phyloP scores from a whole-genome alignment of 2,888 invertebrate species.

The Heliconius hortense region DNA sequence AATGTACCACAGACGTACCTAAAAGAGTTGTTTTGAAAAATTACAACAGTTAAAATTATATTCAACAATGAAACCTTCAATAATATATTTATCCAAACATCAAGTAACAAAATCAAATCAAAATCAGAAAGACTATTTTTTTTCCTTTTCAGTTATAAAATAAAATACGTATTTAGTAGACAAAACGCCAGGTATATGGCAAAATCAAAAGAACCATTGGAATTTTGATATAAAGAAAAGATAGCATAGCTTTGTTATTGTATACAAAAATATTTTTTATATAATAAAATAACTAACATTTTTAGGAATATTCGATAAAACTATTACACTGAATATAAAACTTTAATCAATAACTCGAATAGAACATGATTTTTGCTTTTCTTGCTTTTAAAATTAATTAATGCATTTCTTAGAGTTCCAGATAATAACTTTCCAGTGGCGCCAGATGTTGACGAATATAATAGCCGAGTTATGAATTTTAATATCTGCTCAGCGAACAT shows the following conservation, averaged over 20 bases:
- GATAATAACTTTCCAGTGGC: slow-evolving; percentile 67
- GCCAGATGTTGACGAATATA: slow-evolving; percentile 76
- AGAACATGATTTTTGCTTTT: slow-evolving; percentile 10
- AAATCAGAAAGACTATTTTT: too few species aligned
- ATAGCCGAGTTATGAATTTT: slow-evolving; percentile 77
- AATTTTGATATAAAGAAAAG: background rate
- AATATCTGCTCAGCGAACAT: slow-evolving; percentile 70
- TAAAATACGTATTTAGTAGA: background rate
- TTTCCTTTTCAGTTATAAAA: background rate
- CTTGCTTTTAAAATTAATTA: slow-evolving; percentile 60
- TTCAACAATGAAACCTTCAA: background rate
- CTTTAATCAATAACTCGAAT: slow-evolving; percentile 4
- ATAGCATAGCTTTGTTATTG: background rate
- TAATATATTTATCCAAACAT: background rate
- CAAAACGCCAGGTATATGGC: background rate
- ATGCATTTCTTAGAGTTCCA: slow-evolving; percentile 64
- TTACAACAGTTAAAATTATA: background rate
- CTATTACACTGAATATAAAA: background rate
- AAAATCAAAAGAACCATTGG: background rate
- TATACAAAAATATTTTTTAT: background rate
- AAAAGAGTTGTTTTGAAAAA: background rate
- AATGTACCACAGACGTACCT: background rate
- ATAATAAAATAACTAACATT: background rate
- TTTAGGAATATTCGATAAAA: background rate
- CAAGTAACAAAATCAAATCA: too few species aligned